Evolutionary conservation across 2,113 vertebrate genomes (phyloP).

Genomic region (Gavia stellata): DNA sequence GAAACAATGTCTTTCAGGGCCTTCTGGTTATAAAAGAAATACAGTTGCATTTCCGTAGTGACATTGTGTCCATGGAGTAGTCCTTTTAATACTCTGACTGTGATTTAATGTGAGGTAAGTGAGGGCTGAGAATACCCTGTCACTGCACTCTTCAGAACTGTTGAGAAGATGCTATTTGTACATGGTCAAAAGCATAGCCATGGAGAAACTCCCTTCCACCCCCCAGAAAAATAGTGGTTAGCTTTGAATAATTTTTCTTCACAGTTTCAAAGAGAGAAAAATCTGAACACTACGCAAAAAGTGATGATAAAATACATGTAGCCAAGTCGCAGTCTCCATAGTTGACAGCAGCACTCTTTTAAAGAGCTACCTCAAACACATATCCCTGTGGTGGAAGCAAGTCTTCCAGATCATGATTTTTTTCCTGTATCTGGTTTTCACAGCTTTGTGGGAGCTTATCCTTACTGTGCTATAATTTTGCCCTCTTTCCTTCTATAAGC

Average conservation of each 20-base stretch:
- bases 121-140: background rate
- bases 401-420: background rate
- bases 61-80: background rate
- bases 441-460: background rate
- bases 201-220: background rate
- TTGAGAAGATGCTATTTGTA: background rate
- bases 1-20: background rate
- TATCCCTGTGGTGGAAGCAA: background rate
- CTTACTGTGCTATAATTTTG: background rate
- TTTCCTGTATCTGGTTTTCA: background rate
- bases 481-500: background rate
- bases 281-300: background rate
- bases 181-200: background rate
- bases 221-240: background rate
- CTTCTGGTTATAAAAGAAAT: background rate
- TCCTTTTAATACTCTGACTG: background rate
- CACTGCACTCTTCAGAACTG: background rate
- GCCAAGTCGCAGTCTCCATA: background rate
- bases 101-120: background rate
- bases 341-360: background rate
- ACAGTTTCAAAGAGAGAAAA: background rate
- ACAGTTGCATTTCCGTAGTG: background rate
- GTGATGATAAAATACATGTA: background rate
- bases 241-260: background rate
- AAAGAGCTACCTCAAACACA: background rate